A percentile compares a stretch with the other conserved stretches of the same genome.
These are phyloP conservation scores for Rhea americana DNA, from an alignment of 2,113 vertebrate genomes.

Conservation along the genomic window DNA sequence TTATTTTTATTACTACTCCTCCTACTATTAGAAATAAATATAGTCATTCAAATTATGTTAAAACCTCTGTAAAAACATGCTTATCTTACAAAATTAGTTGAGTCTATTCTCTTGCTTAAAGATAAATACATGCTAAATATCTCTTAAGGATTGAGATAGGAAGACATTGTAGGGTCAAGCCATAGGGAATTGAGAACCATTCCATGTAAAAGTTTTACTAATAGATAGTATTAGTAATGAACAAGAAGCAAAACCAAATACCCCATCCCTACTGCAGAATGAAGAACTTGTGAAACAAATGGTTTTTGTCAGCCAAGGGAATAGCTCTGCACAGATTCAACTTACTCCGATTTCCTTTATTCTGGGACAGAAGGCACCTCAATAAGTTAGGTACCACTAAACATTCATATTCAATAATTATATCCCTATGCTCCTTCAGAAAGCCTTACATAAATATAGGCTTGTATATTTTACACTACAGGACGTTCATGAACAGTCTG, in stretches of 20 bases:
- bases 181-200: background rate
- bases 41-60: background rate
- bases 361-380: background rate
- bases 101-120: background rate
- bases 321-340: accelerated
- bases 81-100: background rate
- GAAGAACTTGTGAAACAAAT: background rate
- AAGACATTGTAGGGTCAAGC: background rate
- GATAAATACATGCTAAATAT: background rate
- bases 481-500: accelerated
- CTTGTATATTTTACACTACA: background rate
- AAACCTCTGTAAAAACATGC: background rate
- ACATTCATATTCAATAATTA: background rate
- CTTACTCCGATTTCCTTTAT: background rate
- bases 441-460: background rate
- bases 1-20: background rate
- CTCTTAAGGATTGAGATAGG: background rate
- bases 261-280: too few species aligned
- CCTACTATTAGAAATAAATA: background rate
- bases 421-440: background rate
- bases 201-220: background rate
- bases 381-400: background rate
- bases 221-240: background rate
- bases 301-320: background rate
- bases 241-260: background rate